Percentiles rank a stretch among this genome's conserved stretches.
Conservation (phyloP, 2,797 vertebrate genomes). For the Thripadectes ignobilis region DNA sequence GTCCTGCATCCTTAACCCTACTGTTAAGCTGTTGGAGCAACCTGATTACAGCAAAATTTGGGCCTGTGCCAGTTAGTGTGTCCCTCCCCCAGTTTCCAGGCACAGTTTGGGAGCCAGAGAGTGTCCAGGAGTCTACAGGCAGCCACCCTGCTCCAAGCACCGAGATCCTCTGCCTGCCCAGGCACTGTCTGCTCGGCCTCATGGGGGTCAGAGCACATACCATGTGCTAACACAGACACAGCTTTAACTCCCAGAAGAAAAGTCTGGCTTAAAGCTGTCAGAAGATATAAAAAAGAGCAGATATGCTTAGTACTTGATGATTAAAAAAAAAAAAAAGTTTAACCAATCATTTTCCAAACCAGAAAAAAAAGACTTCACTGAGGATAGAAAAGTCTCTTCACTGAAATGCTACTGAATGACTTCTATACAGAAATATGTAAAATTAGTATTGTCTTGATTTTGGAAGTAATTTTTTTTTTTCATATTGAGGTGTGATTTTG, state of each 20-base stretch:
- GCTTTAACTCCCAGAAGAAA: not conserved
- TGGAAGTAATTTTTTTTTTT: not conserved
- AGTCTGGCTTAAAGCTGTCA: not conserved
- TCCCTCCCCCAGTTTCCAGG: not conserved
- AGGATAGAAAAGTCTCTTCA: not conserved
- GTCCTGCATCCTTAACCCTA: not conserved
- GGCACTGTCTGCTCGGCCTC: not conserved
- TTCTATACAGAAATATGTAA: not conserved
- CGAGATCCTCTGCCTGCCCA: not conserved
- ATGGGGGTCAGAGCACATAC: rapidly evolving
- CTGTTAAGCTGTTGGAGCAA: not conserved
- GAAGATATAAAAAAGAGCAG: not conserved
- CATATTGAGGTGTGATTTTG: not conserved
- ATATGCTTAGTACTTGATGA: not conserved
- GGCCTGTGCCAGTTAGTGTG: not conserved
- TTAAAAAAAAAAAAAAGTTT: not conserved
- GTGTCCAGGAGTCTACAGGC: not conserved
- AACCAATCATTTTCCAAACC: not conserved
- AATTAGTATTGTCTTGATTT: not conserved
- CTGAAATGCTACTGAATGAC: not conserved
- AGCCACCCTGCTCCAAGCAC: not conserved
- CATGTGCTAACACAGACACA: not conserved
- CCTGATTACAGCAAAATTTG: not conserved
- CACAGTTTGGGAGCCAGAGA: not conserved
- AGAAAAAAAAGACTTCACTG: not conserved